Percentiles rank a stretch among this genome's conserved stretches.
Conservation (phyloP, 2,113 vertebrate species). For the Protobothrops flavoviridis region DNA sequence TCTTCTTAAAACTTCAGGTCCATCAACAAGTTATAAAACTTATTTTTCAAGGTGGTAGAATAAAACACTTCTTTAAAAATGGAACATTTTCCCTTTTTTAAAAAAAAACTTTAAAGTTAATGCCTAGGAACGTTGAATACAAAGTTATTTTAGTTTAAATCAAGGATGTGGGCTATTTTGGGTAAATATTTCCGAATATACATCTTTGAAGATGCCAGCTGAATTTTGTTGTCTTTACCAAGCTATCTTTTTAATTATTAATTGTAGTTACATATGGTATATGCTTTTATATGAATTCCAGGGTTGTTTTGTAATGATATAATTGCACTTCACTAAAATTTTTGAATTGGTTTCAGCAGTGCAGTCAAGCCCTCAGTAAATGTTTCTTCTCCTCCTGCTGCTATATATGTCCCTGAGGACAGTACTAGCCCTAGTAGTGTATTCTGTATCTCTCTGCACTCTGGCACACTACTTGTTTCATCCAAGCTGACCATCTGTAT, state of each 20-base stretch:
- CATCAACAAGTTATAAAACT: background rate
- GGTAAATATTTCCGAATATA: background rate
- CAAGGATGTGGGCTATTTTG: background rate
- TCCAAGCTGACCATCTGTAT: background rate
- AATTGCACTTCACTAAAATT: background rate
- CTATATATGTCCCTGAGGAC: background rate
- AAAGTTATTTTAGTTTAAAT: background rate
- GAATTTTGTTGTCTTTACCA: background rate
- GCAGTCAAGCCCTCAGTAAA: background rate
- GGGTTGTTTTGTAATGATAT: background rate
- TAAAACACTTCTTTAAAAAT: background rate
- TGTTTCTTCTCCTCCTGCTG: no score
- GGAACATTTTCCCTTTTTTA: background rate
- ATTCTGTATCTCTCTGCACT: background rate
- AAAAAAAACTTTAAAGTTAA: background rate
- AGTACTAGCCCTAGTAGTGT: background rate
- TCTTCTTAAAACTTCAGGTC: background rate
- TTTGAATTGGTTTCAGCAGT: background rate
- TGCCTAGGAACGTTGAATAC: background rate
- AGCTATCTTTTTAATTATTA: background rate
- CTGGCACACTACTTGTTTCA: background rate
- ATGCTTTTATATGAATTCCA: background rate
- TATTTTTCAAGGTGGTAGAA: background rate
- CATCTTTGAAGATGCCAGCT: background rate
- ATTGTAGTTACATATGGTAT: background rate